Conservation (phyloP, 2,888 invertebrate genomes). For the Sabellastarte sp. region DNA sequence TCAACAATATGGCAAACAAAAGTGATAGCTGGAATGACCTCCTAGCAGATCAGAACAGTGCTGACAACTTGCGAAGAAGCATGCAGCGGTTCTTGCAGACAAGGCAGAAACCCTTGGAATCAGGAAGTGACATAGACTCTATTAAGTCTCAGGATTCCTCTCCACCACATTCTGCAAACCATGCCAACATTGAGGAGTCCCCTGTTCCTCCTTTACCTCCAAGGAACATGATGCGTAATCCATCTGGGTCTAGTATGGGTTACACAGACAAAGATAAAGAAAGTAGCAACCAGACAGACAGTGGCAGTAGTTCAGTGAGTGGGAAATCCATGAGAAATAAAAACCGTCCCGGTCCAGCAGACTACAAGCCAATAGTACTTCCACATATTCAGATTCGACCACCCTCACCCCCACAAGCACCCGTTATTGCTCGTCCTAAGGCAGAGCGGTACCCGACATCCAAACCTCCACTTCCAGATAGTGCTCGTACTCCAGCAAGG, state of each 20-base stretch:
- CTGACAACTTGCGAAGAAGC: constrained; percentile 52
- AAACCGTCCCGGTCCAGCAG: neutral
- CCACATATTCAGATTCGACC: neutral
- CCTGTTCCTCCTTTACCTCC: neutral
- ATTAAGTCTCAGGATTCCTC: neutral
- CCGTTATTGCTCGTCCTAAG: neutral
- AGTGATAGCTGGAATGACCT: constrained; percentile 1
- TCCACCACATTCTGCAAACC: neutral
- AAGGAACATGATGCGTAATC: neutral
- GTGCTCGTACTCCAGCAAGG: neutral
- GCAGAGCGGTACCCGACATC: neutral
- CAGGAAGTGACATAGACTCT: neutral
- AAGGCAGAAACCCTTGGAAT: neutral
- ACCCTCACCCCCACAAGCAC: neutral
- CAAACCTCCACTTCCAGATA: neutral
- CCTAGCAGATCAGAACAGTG: constrained; percentile 39
- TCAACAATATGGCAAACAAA: neutral
- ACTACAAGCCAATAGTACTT: neutral
- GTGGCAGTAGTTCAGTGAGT: neutral
- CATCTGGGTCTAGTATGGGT: neutral
- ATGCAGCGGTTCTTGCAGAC: constrained; percentile 45
- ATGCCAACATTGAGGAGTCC: neutral
- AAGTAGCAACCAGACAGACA: neutral
- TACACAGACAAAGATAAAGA: too few relatives aligned
- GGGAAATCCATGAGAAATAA: neutral